Evolutionary conservation across 2,113 vertebrate species (phyloP), one percentile per base, ranked within the genome.

Genomic region (Bostrychus sinensis): DNA sequence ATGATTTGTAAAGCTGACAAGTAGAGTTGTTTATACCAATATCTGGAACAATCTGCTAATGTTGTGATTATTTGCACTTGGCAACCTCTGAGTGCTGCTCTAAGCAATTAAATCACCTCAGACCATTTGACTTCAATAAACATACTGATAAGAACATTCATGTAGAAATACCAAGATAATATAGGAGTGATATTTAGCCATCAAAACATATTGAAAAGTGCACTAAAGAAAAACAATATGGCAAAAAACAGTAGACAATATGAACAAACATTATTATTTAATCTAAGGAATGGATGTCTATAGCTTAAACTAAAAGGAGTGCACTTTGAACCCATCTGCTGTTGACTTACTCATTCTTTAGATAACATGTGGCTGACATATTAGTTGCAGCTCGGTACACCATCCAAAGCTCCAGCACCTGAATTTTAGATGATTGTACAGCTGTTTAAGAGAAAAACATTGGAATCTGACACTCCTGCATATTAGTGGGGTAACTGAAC

Each of bases 261-360:
- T 17, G 43, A 51, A 51, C 13, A 16, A 30, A 51, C 4, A 46
- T n/a, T 11, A 20, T 45, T 45, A 19, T 45, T 8, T 42, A 42
- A 57, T 60, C 30, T 53, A 22, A 25, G 23, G 17, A 23, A 25
- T 45, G 56, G 61, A 78, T 56, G 56, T 74, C 73, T 80, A 51
- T 56, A 66, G 72, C 78, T 77, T 70, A 78, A 65, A 69, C 56
- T 5, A 34, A 77, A 80, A 66, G 71, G 61, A 17, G 66, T 70
- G 85, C 74, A 88, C 88, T 84, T 88, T 88, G 85, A 85, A 78
- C 86, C 67, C 61, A 58, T 53, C 70, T 60, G 62, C 71, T 83
- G 80, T 85, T 88, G 82, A 84, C 68, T 80, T 73, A 50, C 77
- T 78, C 85, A 84, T 86, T 82, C 80, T 80, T 84, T 62, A 84